These are phyloP conservation scores for Notoglanidium macrostoma DNA, from an alignment of 2,797 vertebrate genomes.

Conservation along the genomic window DNA sequence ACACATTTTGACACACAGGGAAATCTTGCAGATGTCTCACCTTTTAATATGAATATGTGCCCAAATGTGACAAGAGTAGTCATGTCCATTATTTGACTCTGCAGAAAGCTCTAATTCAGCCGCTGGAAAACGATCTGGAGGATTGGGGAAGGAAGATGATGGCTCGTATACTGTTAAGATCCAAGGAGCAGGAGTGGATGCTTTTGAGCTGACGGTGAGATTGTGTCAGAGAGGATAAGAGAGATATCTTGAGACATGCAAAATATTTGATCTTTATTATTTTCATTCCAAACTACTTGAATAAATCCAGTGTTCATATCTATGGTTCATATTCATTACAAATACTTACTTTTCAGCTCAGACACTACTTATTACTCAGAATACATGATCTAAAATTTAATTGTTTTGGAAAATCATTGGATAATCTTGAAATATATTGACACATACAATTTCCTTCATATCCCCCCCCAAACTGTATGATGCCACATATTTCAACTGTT, in stretches of 20 bases:
- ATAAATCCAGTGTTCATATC: neutral
- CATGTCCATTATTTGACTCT: constrained; percentile 27
- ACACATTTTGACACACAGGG: too few species aligned
- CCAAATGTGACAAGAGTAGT: neutral
- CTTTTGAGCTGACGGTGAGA: constrained; percentile 80
- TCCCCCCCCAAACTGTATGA: neutral
- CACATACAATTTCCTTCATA: neutral
- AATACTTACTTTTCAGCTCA: neutral
- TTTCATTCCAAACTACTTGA: neutral
- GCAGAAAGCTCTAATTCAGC: constrained; percentile 60
- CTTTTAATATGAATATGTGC: neutral
- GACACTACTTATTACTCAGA: neutral
- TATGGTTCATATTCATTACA: neutral
- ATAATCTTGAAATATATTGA: neutral
- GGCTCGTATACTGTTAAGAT: constrained; percentile 76
- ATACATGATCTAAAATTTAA: neutral
- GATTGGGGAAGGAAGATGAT: constrained; percentile 63
- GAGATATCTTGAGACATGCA: neutral
- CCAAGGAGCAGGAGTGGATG: constrained; percentile 78
- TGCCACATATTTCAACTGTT: neutral
- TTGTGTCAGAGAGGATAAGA: neutral
- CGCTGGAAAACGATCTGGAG: constrained; percentile 51
- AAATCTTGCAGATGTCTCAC: neutral
- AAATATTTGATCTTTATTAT: neutral
- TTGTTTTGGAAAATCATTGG: neutral